These are phyloP conservation scores for Acronicta alni DNA, from an alignment of 2,888 invertebrate species.

Conservation along the genomic window DNA sequence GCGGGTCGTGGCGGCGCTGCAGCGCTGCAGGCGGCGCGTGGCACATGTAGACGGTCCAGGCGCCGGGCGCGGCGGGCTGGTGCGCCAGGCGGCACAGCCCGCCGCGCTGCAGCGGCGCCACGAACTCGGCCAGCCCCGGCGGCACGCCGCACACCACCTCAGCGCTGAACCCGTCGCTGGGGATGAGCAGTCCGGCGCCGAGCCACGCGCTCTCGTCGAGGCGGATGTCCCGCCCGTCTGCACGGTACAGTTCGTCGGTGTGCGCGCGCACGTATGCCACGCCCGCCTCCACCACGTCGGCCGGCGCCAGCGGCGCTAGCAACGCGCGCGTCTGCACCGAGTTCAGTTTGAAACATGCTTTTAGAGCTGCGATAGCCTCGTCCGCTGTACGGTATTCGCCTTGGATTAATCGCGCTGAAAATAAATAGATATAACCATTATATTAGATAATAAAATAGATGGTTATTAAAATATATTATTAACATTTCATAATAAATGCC, in stretches of 20 bases:
- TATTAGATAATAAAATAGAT: too few species aligned
- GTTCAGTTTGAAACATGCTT: conserved; percentile 98
- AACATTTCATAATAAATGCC: too few species aligned
- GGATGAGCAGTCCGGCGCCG: conserved; percentile 96
- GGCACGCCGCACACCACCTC: conserved; percentile 98
- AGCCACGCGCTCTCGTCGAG: conserved; percentile 97
- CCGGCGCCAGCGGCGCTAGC: conserved; percentile 89
- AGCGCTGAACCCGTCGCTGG: conserved; percentile 99
- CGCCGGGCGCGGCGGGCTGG: conserved; percentile 96
- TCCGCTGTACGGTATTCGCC: conserved; percentile 90
- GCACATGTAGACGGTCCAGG: conserved; percentile 98
- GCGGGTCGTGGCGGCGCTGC: conserved; percentile 83
- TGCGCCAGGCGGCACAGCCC: conserved; percentile 97
- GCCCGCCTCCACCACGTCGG: conserved; percentile 91
- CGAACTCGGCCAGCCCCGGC: conserved; percentile 96
- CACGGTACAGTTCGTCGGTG: conserved; percentile 96
- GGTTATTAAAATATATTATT: too few species aligned
- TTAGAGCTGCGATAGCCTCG: conserved; percentile 96
- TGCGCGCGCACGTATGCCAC: conserved; percentile 95
- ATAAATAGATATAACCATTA: background rate
- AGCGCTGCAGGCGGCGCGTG: conserved; percentile 80
- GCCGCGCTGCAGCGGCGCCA: conserved; percentile 94
- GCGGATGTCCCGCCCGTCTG: conserved; percentile 96
- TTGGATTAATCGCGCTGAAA: conserved; percentile 80
- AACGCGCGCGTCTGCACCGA: conserved; percentile 97